Evolutionary conservation across 35 echinoderm and acorn worm genomes (phyloP).

Genomic region (Ophioderma brevispina): DNA sequence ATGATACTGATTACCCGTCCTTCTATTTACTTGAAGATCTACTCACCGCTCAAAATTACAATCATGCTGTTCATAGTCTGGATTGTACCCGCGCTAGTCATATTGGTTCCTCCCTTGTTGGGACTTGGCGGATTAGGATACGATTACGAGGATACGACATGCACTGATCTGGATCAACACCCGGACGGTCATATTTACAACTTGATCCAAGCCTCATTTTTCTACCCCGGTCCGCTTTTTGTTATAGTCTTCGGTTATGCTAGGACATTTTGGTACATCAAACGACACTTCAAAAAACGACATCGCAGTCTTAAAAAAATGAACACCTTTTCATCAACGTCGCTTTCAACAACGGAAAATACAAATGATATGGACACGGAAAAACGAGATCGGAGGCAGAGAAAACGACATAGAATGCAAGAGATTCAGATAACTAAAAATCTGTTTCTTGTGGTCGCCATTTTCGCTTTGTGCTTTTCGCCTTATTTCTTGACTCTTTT

Average conservation of each 20-base stretch:
- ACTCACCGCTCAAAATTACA: slow-evolving; percentile 45
- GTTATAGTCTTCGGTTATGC: slow-evolving; percentile 70
- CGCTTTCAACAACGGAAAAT: not conserved
- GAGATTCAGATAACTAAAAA: slow-evolving; percentile 64
- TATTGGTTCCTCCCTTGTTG: slow-evolving; percentile 29
- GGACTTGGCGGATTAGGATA: slow-evolving; percentile 66
- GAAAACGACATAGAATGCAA: not conserved
- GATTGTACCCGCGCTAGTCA: slow-evolving; percentile 49
- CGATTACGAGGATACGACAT: slow-evolving; percentile 63
- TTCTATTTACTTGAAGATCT: slow-evolving; percentile 44
- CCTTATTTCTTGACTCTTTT: slow-evolving; percentile 52
- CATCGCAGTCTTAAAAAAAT: not conserved
- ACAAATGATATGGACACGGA: not conserved
- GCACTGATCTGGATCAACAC: slow-evolving; percentile 35
- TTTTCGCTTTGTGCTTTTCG: slow-evolving; percentile 46
- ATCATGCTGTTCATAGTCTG: slow-evolving; percentile 57
- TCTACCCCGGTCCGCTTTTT: slow-evolving; percentile 51
- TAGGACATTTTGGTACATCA: slow-evolving; percentile 70
- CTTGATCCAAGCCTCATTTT: slow-evolving; percentile 37
- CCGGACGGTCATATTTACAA: slow-evolving; percentile 36
- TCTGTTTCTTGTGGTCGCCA: slow-evolving; percentile 44
- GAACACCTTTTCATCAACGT: not conserved
- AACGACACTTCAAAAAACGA: slow-evolving; percentile 39
- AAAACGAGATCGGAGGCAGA: not conserved
- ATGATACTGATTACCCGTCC: slow-evolving; percentile 66